Conservation (phyloP, 2,888 invertebrate genomes). For the Linnaemya tessellans region DNA sequence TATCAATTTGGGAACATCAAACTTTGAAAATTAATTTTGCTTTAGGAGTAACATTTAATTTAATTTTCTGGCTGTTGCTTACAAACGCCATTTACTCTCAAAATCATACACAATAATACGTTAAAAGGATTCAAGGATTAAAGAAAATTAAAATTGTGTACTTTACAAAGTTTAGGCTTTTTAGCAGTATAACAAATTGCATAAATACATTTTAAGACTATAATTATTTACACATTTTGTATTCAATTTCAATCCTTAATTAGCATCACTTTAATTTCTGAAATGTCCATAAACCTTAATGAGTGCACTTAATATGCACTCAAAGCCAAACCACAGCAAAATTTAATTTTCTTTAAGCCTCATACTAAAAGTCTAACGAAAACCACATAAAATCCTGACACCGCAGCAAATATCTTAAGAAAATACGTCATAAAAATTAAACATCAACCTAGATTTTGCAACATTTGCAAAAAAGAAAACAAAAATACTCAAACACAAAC, state of each 20-base stretch:
- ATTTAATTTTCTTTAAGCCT: conserved; percentile 39
- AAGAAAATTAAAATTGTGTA: too few species aligned
- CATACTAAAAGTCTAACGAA: background rate
- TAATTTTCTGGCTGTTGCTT: too few species aligned
- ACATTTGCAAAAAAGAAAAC: conserved; percentile 1
- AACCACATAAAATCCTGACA: conserved; percentile 15
- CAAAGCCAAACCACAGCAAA: background rate
- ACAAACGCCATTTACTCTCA: too few species aligned
- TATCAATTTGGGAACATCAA: too few species aligned
- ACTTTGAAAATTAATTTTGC: too few species aligned
- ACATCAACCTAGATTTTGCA: conserved; percentile 41
- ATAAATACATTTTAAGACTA: background rate
- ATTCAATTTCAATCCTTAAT: background rate
- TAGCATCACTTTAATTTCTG: background rate
- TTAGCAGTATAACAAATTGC: too few species aligned
- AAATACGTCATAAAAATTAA: conserved; percentile 22
- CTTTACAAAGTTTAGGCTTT: too few species aligned
- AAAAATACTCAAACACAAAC: background rate
- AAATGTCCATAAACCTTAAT: background rate
- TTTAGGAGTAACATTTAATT: too few species aligned
- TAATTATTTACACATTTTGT: background rate
- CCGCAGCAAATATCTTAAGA: conserved; percentile 21
- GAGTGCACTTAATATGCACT: background rate
- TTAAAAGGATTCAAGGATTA: too few species aligned
- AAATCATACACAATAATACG: too few species aligned